Conservation (phyloP, 2,888 invertebrate species). For the Drosophila fulvimacula region DNA sequence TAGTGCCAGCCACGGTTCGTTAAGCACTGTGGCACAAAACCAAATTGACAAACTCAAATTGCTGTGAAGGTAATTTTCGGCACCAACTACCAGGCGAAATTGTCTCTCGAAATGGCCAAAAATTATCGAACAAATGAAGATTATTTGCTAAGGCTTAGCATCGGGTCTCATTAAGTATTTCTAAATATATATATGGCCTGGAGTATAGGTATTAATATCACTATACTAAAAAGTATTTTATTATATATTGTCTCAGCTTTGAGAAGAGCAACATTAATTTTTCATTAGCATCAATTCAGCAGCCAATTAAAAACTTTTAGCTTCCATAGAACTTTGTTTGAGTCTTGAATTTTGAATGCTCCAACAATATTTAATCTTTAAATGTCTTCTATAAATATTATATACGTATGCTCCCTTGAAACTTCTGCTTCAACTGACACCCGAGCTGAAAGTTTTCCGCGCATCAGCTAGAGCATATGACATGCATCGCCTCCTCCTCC, state of each 20-base stretch:
- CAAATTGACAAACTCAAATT: slow-evolving; percentile 45
- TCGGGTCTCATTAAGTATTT: not conserved
- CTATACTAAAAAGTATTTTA: too few relatives aligned
- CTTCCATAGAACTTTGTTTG: too few relatives aligned
- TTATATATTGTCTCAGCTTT: too few relatives aligned
- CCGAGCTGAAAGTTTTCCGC: slow-evolving; percentile 2
- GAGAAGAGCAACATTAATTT: not conserved
- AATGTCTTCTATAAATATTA: not conserved
- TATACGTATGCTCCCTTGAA: not conserved
- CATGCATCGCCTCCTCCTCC: not conserved
- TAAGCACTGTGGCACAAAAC: slow-evolving; percentile 49
- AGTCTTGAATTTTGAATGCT: not conserved
- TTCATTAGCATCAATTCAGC: not conserved
- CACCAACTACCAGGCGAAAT: slow-evolving; percentile 2
- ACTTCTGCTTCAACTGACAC: slow-evolving; percentile 7
- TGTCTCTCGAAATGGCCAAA: not conserved
- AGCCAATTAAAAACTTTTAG: not conserved
- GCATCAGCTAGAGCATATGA: slow-evolving; percentile 13
- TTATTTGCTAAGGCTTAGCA: not conserved
- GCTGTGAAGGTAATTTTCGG: slow-evolving; percentile 32
- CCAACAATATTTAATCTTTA: too few relatives aligned
- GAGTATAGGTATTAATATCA: too few relatives aligned
- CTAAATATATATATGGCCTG: too few relatives aligned
- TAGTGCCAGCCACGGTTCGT: slow-evolving; percentile 50
- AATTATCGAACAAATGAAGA: slow-evolving; percentile 3